phyloP scores from a whole-genome alignment of 2,113 vertebrate species.

The Ammospiza caudacuta region DNA sequence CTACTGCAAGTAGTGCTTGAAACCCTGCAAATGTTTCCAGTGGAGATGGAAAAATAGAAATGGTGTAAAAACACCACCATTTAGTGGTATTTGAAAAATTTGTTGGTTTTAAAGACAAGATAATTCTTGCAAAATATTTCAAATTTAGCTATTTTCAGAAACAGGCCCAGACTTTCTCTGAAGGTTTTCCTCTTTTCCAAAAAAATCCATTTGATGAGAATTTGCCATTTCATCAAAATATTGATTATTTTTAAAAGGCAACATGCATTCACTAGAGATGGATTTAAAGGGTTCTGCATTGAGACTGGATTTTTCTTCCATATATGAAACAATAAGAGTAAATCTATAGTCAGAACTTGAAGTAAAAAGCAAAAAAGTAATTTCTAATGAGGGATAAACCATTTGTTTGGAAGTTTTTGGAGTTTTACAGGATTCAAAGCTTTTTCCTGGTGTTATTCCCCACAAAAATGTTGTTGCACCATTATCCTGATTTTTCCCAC shows the following conservation, averaged over 20 bases:
- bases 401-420: neutral
- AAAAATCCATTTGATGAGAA: neutral
- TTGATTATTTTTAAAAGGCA: neutral
- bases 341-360: neutral
- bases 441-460: neutral
- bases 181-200: neutral
- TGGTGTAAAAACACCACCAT: neutral
- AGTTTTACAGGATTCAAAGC: neutral
- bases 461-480: fast-evolving
- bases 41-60: neutral
- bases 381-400: neutral
- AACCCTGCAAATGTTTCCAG: neutral
- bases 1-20: neutral
- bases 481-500: neutral
- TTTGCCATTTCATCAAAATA: neutral
- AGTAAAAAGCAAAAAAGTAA: neutral
- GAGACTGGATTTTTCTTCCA: neutral
- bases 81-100: neutral
- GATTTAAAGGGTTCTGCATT: neutral
- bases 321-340: neutral
- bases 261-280: neutral
- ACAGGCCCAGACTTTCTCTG: neutral
- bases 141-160: neutral
- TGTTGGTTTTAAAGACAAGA: neutral
- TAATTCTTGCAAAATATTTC: neutral